Evolutionary conservation across 2,113 vertebrate genomes (phyloP).

Genomic region (Cisticola juncidis): DNA sequence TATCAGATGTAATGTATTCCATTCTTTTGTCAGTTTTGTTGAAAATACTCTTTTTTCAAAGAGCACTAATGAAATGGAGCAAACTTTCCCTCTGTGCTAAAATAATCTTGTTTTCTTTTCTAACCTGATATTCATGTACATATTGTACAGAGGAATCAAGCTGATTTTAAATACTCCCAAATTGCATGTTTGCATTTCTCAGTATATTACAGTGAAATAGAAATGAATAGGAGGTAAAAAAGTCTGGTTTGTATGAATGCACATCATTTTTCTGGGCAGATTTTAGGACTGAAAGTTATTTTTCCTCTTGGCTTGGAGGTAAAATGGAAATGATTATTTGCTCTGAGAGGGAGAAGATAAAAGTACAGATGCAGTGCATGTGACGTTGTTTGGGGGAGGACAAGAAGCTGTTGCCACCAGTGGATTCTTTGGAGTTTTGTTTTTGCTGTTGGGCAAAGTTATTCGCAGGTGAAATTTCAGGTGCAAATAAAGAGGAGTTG

Average conservation of each 20-base stretch:
- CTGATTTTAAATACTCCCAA: background rate
- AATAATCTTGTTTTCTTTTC: background rate
- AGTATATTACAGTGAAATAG: background rate
- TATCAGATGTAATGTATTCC: background rate
- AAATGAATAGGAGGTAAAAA: slow-evolving; percentile 3
- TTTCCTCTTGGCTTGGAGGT: slow-evolving; percentile 55
- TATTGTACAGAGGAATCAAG: background rate
- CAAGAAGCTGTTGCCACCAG: background rate
- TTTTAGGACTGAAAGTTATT: slow-evolving; percentile 44
- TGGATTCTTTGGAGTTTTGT: background rate
- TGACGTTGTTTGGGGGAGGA: background rate
- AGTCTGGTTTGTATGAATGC: background rate
- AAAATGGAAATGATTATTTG: slow-evolving; percentile 46
- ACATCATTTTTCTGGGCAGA: slow-evolving; percentile 31
- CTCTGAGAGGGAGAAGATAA: background rate
- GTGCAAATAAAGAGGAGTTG: background rate
- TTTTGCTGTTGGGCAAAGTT: slow-evolving; percentile 15
- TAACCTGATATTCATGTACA: background rate
- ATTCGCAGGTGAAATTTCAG: background rate
- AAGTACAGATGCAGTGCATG: background rate
- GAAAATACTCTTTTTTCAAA: background rate
- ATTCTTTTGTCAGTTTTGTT: background rate
- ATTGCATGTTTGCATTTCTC: background rate
- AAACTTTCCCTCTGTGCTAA: background rate
- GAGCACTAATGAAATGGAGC: background rate